These are phyloP conservation scores for Chironomus tepperi DNA, from an alignment of 1,140 invertebrate species.

Conservation along the genomic window DNA sequence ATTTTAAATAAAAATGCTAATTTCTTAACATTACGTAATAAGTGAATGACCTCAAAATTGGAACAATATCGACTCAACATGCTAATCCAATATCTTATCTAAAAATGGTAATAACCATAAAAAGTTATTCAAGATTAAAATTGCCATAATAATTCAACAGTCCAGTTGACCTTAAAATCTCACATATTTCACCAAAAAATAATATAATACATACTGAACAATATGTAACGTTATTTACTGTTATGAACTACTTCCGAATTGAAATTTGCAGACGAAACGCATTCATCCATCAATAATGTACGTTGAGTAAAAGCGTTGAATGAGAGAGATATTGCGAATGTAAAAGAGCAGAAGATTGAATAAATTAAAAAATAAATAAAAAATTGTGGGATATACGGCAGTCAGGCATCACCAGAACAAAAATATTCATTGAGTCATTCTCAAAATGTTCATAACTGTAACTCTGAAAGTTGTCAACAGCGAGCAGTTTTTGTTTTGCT, in stretches of 20 bases:
- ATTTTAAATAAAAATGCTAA: too few relatives aligned
- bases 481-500: not conserved
- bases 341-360: not conserved
- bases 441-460: constrained; percentile 9
- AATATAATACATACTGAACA: too few relatives aligned
- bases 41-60: too few relatives aligned
- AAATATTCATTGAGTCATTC: not conserved
- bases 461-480: not conserved
- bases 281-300: constrained; percentile 9
- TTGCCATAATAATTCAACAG: too few relatives aligned
- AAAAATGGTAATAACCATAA: too few relatives aligned
- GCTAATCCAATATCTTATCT: too few relatives aligned
- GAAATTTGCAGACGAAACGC: not conserved
- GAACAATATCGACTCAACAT: too few relatives aligned
- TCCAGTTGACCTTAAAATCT: too few relatives aligned
- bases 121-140: too few relatives aligned
- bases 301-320: not conserved
- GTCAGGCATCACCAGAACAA: not conserved
- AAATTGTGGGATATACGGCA: not conserved
- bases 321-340: not conserved
- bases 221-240: not conserved
- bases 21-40: too few relatives aligned
- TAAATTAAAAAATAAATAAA: constrained; percentile 6
- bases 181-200: too few relatives aligned
- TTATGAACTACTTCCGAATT: constrained; percentile 8